Evolutionary conservation across 2,797 vertebrate genomes (phyloP).

Genomic region (Threskiornis aethiopicus): DNA sequence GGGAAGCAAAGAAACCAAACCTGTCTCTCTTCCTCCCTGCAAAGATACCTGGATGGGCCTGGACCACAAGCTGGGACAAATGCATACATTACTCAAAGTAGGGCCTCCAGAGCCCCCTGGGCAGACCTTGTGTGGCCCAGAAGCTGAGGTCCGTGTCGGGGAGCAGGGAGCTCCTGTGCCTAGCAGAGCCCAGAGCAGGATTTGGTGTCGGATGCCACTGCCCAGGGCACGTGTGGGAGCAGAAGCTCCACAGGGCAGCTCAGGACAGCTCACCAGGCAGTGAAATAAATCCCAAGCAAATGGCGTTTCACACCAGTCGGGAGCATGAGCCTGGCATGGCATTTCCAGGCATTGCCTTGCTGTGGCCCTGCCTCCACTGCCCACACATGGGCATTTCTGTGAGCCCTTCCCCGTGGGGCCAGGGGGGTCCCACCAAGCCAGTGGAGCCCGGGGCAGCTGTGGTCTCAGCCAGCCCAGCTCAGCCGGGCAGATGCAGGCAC

Average conservation of each 20-base stretch:
- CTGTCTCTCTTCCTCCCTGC: neutral
- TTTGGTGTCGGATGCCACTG: neutral
- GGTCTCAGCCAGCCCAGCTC: neutral
- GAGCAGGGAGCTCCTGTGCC: neutral
- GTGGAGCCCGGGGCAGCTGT: neutral
- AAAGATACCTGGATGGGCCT: neutral
- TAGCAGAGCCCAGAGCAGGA: neutral
- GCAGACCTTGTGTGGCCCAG: neutral
- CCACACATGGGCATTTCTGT: neutral
- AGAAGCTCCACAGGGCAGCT: neutral
- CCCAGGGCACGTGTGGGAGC: neutral
- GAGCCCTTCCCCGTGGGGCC: neutral
- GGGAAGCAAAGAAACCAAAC: neutral
- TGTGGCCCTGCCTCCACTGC: neutral
- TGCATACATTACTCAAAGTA: fast-evolving
- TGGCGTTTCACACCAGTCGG: fast-evolving
- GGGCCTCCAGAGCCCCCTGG: neutral
- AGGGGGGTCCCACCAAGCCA: neutral
- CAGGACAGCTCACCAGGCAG: neutral
- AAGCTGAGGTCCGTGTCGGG: neutral
- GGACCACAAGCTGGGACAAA: neutral
- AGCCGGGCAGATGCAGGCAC: neutral
- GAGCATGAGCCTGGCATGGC: neutral
- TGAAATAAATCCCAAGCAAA: neutral
- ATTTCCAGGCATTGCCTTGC: neutral